Conservation (phyloP, 2,888 invertebrate species). For the Xestia xanthographa region DNA sequence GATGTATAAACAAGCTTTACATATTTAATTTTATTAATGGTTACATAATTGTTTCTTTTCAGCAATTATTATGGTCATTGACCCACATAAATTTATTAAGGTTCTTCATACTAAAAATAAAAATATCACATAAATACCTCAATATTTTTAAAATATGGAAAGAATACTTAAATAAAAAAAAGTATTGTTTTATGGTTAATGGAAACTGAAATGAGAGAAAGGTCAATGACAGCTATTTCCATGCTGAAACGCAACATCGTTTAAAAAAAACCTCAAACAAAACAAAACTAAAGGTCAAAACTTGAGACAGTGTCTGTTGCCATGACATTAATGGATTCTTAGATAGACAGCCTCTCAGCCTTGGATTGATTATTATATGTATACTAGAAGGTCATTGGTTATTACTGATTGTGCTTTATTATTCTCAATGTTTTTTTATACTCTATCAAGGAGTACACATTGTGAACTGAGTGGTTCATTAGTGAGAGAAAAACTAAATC, state of each 20-base stretch:
- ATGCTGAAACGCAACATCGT: neutral
- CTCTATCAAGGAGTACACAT: neutral
- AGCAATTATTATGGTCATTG: neutral
- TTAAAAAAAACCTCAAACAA: conserved; percentile 10
- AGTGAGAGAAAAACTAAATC: neutral
- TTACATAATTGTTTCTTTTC: neutral
- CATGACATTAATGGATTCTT: conserved; percentile 31
- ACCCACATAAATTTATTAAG: neutral
- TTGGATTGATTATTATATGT: conserved; percentile 5
- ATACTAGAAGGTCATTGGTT: conserved; percentile 8
- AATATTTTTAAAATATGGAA: neutral
- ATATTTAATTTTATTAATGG: neutral
- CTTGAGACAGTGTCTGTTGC: neutral
- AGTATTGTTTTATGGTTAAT: neutral
- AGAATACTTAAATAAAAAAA: neutral
- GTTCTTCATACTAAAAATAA: neutral
- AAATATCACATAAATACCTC: neutral
- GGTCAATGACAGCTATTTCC: neutral
- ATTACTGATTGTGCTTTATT: neutral
- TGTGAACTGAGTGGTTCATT: neutral
- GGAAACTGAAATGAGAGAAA: neutral
- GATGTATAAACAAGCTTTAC: neutral
- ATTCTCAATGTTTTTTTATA: neutral
- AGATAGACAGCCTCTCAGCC: conserved; percentile 12
- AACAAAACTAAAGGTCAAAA: neutral